phyloP scores from a whole-genome alignment of 2,113 vertebrate genomes.

The Saguinus imperator region DNA sequence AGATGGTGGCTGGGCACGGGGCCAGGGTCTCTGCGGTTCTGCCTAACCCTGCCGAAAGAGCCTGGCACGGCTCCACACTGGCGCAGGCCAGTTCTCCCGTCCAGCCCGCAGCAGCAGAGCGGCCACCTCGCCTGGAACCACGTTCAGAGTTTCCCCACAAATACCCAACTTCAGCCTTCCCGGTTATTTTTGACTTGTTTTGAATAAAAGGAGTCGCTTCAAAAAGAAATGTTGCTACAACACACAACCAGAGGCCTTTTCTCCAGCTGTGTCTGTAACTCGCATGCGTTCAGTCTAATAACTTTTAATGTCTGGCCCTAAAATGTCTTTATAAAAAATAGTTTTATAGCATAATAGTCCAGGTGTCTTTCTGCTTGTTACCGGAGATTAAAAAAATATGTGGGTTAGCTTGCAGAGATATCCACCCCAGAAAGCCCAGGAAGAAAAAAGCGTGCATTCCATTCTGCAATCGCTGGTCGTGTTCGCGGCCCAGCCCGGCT shows the following conservation, averaged over 20 bases:
- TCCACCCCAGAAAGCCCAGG: constrained; percentile 17
- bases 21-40: constrained; percentile 53
- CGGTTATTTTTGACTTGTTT: constrained; percentile 77
- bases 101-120: background rate
- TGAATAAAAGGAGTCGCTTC: constrained; percentile 75
- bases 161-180: constrained; percentile 61
- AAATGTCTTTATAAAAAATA: constrained; percentile 89
- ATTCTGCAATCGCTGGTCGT: constrained; percentile 23
- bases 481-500: background rate
- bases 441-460: constrained; percentile 54
- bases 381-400: constrained; percentile 84
- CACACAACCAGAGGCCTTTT: constrained; percentile 70
- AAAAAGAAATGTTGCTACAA: constrained; percentile 73
- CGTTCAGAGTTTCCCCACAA: constrained; percentile 58
- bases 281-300: constrained; percentile 85
- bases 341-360: constrained; percentile 85
- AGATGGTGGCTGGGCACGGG: constrained; percentile 38
- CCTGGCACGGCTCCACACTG: constrained; percentile 40
- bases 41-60: constrained; percentile 69
- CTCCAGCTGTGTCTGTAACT: constrained; percentile 85
- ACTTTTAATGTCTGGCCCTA: constrained; percentile 88
- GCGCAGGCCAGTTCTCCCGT: constrained; percentile 41
- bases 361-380: constrained; percentile 86
- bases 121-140: constrained; percentile 54
- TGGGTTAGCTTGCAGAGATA: constrained; percentile 76